Evolutionary conservation across 1,140 invertebrate genomes (phyloP), one percentile per base, ranked within the genome.

Genomic region (Calliopsis andreniformis): DNA sequence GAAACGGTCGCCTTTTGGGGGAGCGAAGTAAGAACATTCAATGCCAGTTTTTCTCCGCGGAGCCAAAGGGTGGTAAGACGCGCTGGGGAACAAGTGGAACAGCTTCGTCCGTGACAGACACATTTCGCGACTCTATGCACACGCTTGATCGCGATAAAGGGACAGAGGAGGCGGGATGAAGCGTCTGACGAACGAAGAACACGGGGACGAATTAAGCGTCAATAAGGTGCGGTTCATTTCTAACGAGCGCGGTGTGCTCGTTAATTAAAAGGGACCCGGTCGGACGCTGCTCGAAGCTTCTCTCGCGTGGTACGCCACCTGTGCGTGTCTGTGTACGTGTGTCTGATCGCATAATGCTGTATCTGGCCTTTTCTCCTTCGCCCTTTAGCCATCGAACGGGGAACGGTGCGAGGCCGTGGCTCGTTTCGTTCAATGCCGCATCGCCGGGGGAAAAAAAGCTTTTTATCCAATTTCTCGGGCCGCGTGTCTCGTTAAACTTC

Each of bases 401-500:
- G 64, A 70, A 64, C 51, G 53, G 32, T 55, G 56, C 53, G 55
- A 68, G 71, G 49, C 59, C 10, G 2, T 39, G 25, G 49, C 39
- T 56, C 73, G 10, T 43, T 62, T 73, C 62, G 53, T 45, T 47
- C 64, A 76, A 66, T 63, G 67, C 35, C 67, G 71, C 70, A 71
- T n/a, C 45, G 58, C 56, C 42, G 59, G 45, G n/a, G n/a, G n/a
- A n/a, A n/a, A 73, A 89, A 89, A 90, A 89, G 87, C 90, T 91
- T 87, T 91, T 91, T 90, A 91, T 91, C 89, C 90, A 91, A 91
- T 91, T 89, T 89, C 88, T 90, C 89, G 83, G 87, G 87, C 88
- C 12, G 5, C 55, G 55, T 35, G 86, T 90, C 90, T 91, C 90
- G 89, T 91, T 91, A 91, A 90, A 88, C 87, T 87, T 86, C 66